These are phyloP conservation scores for Myodes glareolus DNA, from an alignment of 2,113 vertebrate genomes.

Conservation along the genomic window DNA sequence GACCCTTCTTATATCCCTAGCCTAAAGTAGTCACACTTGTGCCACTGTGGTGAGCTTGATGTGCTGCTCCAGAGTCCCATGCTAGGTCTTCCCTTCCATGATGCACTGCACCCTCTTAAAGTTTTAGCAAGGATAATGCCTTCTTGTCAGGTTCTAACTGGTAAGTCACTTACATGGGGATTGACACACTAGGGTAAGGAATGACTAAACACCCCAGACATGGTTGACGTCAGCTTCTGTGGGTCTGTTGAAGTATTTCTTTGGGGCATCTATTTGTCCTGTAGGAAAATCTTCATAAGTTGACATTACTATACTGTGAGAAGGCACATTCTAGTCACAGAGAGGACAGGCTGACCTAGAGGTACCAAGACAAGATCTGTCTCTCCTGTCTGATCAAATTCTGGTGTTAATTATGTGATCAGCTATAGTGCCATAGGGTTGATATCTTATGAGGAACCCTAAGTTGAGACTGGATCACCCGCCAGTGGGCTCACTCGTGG, in stretches of 20 bases:
- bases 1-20: not conserved
- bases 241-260: not conserved
- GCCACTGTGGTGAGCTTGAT: not conserved
- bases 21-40: not conserved
- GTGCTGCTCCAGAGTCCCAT: not conserved
- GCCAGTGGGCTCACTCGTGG: not conserved
- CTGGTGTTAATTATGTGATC: not conserved
- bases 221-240: not conserved
- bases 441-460: not conserved
- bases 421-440: not conserved
- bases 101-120: not conserved
- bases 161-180: not conserved
- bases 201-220: not conserved
- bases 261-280: no score
- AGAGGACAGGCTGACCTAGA: not conserved
- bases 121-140: not conserved
- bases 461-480: not conserved
- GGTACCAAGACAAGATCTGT: not conserved
- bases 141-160: rapidly evolving
- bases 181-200: not conserved
- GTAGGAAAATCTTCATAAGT: not conserved
- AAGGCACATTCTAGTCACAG: not conserved
- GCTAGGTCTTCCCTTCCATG: not conserved
- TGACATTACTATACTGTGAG: not conserved
- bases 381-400: not conserved